A percentile compares a stretch with the other conserved stretches of the same genome.
phyloP scores from a whole-genome alignment of 2,113 vertebrate species.

The Salminus brasiliensis region DNA sequence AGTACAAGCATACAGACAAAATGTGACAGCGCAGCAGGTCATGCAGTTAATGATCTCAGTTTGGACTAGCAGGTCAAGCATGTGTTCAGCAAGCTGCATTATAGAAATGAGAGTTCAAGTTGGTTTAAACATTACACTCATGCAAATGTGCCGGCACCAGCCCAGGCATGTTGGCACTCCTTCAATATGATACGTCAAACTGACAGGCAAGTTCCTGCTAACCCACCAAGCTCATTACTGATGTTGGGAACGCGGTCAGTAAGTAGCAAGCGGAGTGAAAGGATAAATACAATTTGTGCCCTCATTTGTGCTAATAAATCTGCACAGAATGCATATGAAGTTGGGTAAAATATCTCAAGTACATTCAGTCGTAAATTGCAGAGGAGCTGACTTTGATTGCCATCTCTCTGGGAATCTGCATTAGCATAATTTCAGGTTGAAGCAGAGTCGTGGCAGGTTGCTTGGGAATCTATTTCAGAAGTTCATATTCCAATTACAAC shows the following conservation, averaged over 20 bases:
- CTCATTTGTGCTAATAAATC: background rate
- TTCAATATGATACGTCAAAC: background rate
- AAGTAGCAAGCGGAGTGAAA: background rate
- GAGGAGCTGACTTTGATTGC: conserved; percentile 3
- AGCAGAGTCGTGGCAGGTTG: background rate
- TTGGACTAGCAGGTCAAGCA: conserved; percentile 4
- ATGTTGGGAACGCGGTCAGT: background rate
- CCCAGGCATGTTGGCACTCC: background rate
- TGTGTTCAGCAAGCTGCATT: conserved; percentile 20
- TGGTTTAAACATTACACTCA: background rate
- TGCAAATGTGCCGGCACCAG: background rate
- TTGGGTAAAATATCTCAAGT: conserved; percentile 11
- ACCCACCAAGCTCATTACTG: background rate
- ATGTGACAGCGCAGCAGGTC: background rate
- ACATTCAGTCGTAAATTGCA: conserved; percentile 16
- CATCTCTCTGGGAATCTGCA: conserved; percentile 26
- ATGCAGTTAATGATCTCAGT: background rate
- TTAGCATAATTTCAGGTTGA: conserved; percentile 34
- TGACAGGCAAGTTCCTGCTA: background rate
- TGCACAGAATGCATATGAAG: conserved; percentile 2
- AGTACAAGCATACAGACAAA: background rate
- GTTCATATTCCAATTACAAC: conserved; percentile 41
- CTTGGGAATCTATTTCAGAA: conserved; percentile 32
- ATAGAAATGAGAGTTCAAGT: background rate
- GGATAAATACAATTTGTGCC: background rate